A percentile compares a stretch with the other conserved stretches of the same genome.
These are phyloP conservation scores for Neotoxoptera formosana DNA, from an alignment of 1,140 invertebrate species.

Conservation along the genomic window DNA sequence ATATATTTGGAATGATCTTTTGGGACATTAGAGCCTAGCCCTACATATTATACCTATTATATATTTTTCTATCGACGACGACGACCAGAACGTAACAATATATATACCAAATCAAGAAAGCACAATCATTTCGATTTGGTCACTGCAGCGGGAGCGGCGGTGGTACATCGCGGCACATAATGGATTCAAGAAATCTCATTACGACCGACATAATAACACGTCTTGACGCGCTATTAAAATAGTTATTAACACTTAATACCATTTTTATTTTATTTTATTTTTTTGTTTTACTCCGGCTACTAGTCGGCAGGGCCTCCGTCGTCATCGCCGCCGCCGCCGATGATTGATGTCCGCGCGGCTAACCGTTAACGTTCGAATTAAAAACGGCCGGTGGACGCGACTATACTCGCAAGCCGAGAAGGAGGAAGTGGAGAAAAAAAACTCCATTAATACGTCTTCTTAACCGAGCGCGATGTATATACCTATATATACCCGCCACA, in stretches of 20 bases:
- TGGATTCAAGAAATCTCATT: conserved; percentile 56
- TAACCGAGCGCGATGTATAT: neutral
- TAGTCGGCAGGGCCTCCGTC: neutral
- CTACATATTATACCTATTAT: neutral
- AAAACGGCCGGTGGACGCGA: neutral
- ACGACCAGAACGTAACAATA: neutral
- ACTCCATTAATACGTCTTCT: conserved; percentile 38
- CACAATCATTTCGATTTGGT: conserved; percentile 50
- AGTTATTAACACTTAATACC: conserved; percentile 52
- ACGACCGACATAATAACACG: conserved; percentile 54
- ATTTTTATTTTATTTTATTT: conserved; percentile 31
- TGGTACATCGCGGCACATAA: conserved; percentile 20
- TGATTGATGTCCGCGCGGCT: conserved; percentile 51
- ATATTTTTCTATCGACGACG: neutral
- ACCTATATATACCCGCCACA: neutral
- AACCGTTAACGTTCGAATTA: conserved; percentile 49
- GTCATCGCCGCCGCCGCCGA: neutral
- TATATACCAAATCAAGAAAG: conserved; percentile 32
- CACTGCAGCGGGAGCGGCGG: conserved; percentile 15
- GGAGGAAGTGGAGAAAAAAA: conserved; percentile 17
- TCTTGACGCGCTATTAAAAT: conserved; percentile 49
- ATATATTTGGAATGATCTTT: neutral
- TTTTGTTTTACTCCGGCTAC: conserved; percentile 46
- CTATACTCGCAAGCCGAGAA: neutral
- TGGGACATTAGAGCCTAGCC: neutral